Evolutionary conservation across 2,888 invertebrate genomes (phyloP).

Genomic region (Hydrotaea diabolus): DNA sequence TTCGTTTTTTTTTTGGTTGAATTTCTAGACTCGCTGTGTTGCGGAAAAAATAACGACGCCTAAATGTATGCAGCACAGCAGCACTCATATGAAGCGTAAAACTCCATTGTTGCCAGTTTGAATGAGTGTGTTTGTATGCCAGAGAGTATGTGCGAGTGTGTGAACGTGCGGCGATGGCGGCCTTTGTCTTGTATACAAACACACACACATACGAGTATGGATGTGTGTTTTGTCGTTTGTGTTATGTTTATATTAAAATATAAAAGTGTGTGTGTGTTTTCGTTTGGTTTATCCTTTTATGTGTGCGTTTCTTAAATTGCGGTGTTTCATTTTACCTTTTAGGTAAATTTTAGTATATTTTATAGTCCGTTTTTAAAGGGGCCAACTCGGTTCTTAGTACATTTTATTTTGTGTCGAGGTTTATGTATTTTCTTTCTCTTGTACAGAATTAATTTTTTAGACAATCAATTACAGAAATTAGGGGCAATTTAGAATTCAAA

Average conservation of each 20-base stretch:
- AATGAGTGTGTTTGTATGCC: neutral
- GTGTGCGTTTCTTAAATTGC: neutral
- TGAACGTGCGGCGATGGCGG: neutral
- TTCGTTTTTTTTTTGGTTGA: neutral
- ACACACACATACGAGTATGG: neutral
- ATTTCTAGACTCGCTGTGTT: neutral
- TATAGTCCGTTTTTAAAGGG: neutral
- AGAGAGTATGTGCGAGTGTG: neutral
- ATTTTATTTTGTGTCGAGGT: neutral
- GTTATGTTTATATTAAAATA: constrained; percentile 7
- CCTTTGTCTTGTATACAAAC: neutral
- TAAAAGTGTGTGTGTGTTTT: neutral
- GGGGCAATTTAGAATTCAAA: too few species aligned
- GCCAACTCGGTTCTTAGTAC: neutral
- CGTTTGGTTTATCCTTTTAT: neutral
- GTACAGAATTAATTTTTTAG: too few species aligned
- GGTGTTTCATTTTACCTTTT: neutral
- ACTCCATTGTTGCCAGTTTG: constrained; percentile 22
- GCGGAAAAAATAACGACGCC: constrained; percentile 39
- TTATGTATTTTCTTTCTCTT: too few species aligned
- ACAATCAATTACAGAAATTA: too few species aligned
- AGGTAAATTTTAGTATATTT: neutral
- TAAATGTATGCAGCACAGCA: constrained; percentile 55
- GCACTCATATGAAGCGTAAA: constrained; percentile 40
- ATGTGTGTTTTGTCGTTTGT: neutral